phyloP scores from a whole-genome alignment of 1,140 invertebrate species.

The Sycobia sp. region DNA sequence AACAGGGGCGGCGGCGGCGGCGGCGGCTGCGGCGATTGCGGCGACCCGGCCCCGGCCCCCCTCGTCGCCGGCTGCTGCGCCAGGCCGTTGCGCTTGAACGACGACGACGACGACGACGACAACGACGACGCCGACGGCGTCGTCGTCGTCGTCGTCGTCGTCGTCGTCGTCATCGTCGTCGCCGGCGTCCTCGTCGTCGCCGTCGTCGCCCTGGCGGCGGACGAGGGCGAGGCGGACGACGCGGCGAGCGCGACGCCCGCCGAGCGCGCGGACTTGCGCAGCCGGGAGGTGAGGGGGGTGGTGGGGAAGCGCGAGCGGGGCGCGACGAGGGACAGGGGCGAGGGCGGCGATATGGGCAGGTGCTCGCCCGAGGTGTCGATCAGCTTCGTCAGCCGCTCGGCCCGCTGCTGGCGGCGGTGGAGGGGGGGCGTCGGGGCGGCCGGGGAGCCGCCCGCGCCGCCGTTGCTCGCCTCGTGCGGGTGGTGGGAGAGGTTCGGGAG shows the following conservation, averaged over 20 bases:
- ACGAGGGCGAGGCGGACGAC: background rate
- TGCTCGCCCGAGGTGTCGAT: background rate
- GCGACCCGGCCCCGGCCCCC: background rate
- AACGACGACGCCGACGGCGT: slow-evolving; percentile 12
- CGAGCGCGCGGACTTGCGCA: background rate
- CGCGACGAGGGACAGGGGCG: slow-evolving; percentile 18
- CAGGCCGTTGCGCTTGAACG: background rate
- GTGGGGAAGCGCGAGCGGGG: slow-evolving; percentile 4
- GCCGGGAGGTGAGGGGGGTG: slow-evolving; percentile 2
- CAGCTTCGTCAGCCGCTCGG: background rate
- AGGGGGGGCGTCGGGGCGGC: too few species aligned
- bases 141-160: background rate
- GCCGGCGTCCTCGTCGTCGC: too few species aligned
- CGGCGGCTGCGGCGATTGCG: background rate
- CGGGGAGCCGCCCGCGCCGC: background rate
- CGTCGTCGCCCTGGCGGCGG: background rate
- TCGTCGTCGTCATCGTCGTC: too few species aligned
- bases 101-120: background rate
- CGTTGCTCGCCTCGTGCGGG: slow-evolving; percentile 1
- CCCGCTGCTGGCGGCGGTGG: background rate
- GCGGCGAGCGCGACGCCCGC: background rate
- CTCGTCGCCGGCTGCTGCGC: too few species aligned
- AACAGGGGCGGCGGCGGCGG: slow-evolving; percentile 37
- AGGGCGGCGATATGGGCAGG: slow-evolving; percentile 29
- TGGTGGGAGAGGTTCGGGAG: slow-evolving; percentile 46